These are phyloP conservation scores for Cololabis saira DNA, from an alignment of 2,113 vertebrate species.

Conservation along the genomic window DNA sequence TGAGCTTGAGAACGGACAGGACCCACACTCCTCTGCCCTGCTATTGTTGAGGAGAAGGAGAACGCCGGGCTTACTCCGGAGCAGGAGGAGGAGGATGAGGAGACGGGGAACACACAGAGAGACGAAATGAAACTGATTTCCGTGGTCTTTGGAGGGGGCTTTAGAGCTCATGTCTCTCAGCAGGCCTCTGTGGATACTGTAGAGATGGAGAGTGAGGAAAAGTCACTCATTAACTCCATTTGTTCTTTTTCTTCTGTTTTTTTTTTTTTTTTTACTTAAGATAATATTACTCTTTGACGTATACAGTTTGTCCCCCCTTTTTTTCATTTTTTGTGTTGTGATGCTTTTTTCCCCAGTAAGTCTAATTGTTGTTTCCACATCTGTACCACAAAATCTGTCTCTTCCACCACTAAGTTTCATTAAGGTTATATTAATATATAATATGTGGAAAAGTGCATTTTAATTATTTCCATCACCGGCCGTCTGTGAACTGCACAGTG, in stretches of 20 bases:
- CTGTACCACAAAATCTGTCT: not conserved
- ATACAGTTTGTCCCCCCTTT: not conserved
- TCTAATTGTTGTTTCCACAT: slow-evolving; percentile 7
- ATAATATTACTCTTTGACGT: not conserved
- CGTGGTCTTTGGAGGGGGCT: slow-evolving; percentile 37
- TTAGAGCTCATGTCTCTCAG: slow-evolving; percentile 47
- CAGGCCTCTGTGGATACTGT: slow-evolving; percentile 25
- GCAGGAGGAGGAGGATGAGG: slow-evolving; percentile 60
- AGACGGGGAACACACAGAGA: slow-evolving; percentile 56
- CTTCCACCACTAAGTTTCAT: not conserved
- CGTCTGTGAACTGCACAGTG: slow-evolving; percentile 17
- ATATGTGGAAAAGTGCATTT: slow-evolving; percentile 11
- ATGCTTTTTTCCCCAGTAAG: not conserved
- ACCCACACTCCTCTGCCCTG: slow-evolving; percentile 73
- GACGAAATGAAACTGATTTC: slow-evolving; percentile 72
- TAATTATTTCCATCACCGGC: slow-evolving; percentile 11
- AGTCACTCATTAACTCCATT: not conserved
- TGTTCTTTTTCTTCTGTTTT: not conserved
- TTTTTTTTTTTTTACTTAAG: not conserved
- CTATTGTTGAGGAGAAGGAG: slow-evolving; percentile 65
- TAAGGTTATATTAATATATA: not conserved
- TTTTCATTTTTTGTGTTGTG: not conserved
- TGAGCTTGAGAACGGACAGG: slow-evolving; percentile 87
- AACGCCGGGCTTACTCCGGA: slow-evolving; percentile 21
- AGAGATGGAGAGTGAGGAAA: slow-evolving; percentile 41